Evolutionary conservation across 2,888 invertebrate genomes (phyloP).

Genomic region (Cyrtodaria siliqua): DNA sequence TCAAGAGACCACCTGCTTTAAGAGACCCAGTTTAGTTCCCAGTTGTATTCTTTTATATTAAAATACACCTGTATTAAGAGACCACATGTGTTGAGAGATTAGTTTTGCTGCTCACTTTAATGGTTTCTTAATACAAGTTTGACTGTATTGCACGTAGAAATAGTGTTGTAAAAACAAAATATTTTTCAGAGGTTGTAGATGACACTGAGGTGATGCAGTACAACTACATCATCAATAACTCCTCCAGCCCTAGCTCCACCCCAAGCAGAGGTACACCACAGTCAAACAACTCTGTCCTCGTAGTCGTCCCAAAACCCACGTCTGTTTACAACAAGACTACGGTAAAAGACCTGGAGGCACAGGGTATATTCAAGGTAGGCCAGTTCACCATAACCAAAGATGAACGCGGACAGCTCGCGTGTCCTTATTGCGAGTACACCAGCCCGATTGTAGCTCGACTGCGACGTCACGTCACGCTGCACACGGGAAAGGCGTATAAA

Average conservation of each 20-base stretch:
- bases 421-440: slow-evolving; percentile 51
- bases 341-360: slow-evolving; percentile 22
- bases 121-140: no score
- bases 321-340: neutral
- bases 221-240: slow-evolving; percentile 2
- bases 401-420: neutral
- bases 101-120: no score
- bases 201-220: neutral
- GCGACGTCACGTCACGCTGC: slow-evolving; percentile 45
- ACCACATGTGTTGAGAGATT: no score
- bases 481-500: slow-evolving; percentile 48
- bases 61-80: no score
- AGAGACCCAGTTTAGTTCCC: no score
- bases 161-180: no score
- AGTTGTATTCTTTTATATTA: no score
- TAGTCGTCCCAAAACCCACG: neutral
- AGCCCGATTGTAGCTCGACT: slow-evolving; percentile 30
- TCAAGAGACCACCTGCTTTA: no score
- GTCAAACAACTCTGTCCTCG: neutral
- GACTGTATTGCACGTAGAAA: no score
- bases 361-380: slow-evolving; percentile 18
- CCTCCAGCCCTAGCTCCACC: neutral
- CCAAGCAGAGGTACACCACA: neutral
- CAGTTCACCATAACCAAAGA: slow-evolving; percentile 1
- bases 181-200: no score